Conservation (phyloP, 2,113 vertebrate genomes). For the Orientallactaga bullata region DNA sequence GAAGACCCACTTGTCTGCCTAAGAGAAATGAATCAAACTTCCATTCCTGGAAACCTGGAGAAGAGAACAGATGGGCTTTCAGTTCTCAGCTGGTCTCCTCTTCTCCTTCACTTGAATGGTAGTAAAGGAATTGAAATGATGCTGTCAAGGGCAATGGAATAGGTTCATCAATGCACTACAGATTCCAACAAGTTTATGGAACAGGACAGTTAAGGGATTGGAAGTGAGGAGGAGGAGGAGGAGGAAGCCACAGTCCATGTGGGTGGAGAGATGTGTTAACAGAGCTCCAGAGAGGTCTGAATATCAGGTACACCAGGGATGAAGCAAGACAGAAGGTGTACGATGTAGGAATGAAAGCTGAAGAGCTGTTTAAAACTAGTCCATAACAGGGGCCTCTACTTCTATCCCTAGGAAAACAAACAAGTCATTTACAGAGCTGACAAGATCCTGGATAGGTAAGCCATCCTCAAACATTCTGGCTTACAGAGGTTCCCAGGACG, state of each 20-base stretch:
- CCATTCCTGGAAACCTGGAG: neutral
- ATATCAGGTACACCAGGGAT: neutral
- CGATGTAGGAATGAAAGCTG: neutral
- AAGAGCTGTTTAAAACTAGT: neutral
- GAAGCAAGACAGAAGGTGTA: neutral
- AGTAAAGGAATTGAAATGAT: neutral
- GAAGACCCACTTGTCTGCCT: neutral
- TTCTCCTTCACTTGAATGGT: neutral
- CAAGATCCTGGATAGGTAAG: neutral
- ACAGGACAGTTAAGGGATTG: neutral
- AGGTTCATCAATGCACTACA: neutral
- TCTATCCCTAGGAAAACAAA: neutral
- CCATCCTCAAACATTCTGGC: neutral
- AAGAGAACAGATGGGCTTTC: neutral
- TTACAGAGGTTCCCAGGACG: neutral
- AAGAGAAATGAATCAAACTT: neutral
- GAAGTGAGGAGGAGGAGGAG: neutral
- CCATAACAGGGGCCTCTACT: neutral
- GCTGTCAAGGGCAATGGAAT: neutral
- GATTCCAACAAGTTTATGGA: neutral
- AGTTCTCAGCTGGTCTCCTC: neutral
- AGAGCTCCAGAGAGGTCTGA: neutral
- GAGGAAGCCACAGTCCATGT: neutral
- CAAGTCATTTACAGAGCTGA: constrained; percentile 10
- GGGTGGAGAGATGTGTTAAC: neutral